Evolutionary conservation across 2,113 vertebrate genomes (phyloP).

Genomic region (Myotis lucifugus): DNA sequence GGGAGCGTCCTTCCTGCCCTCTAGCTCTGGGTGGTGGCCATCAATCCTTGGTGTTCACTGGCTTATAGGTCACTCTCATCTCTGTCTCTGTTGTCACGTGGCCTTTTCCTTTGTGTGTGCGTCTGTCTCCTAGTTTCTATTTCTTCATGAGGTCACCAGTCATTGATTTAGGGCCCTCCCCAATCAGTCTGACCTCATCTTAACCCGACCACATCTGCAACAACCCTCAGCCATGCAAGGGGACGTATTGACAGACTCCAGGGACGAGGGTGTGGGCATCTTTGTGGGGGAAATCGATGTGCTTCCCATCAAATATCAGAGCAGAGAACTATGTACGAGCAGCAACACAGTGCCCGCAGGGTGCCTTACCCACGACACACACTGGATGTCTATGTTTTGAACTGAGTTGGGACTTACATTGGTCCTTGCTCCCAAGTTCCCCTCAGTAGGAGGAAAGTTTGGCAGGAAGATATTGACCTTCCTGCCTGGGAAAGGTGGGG

Average conservation of each 20-base stretch:
- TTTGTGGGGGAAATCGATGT: neutral
- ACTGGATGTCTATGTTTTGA: neutral
- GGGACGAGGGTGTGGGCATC: neutral
- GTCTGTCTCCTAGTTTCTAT: neutral
- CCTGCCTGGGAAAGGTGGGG: no score
- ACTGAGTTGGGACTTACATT: neutral
- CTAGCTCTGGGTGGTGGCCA: neutral
- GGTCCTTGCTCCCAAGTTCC: neutral
- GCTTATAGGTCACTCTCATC: rapidly evolving
- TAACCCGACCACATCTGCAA: neutral
- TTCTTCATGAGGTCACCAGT: neutral
- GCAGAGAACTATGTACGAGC: neutral
- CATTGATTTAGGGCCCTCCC: neutral
- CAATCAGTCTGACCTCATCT: neutral
- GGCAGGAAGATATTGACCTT: neutral
- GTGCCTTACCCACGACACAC: rapidly evolving
- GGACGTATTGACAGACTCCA: neutral
- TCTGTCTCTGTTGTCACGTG: neutral
- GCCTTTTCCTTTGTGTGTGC: neutral
- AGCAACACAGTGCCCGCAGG: rapidly evolving
- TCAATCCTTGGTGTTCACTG: neutral
- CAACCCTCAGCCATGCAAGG: neutral
- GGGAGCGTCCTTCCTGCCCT: neutral
- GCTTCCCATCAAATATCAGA: neutral
- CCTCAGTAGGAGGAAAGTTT: neutral